Evolutionary conservation across 2,888 invertebrate species (phyloP), one percentile per base, ranked within the genome.

Genomic region (Tachina grossa): DNA sequence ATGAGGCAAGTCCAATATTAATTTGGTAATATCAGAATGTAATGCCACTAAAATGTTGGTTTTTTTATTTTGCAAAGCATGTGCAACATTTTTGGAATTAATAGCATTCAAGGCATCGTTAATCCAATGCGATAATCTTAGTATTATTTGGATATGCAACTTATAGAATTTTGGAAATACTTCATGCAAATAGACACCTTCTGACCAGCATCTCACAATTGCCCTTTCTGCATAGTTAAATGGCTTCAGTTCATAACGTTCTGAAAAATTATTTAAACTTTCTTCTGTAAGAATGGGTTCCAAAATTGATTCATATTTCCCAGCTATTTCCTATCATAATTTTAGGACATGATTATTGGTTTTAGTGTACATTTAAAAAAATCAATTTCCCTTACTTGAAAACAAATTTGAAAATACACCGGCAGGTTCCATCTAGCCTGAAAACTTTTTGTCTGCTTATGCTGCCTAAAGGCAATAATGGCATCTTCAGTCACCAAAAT

Each of bases 351-450:
- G 31, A 31, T 6, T 31, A 6, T 31, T 31, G 6, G 31, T 31
- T 31, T 31, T 31, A 31, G 6, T 31, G 8, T 9, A 3, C 47
- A 16, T 10, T 16, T 19, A n/a, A 53, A 51, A 31, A 51, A 16
- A 43, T 41, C 11, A 13, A 47, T 6, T 2, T 22, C n/a, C 31
- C 93, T 75, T 74, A 91, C 91, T 87, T 98, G 98, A 93, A 98
- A 98, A 88, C 98, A 94, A 61, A 92, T 92, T 93, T 98, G 98
- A 92, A 97, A 98, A 93, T 99, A 99, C n/a, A 99, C 98, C 13
- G 98, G 97, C 71, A 98, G 94, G 93, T 98, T 98, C 97, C 98
- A 99, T 88, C 97, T 95, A 87, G 95, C 95, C 88, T 97, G 94
- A 90, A 98, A 97, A 87, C 94, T 95, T 89, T 95, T 95, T 90